Percentiles rank a stretch among this genome's conserved stretches.
phyloP scores from a whole-genome alignment of 2,888 invertebrate genomes.

The Tuberolachnus salignus region DNA sequence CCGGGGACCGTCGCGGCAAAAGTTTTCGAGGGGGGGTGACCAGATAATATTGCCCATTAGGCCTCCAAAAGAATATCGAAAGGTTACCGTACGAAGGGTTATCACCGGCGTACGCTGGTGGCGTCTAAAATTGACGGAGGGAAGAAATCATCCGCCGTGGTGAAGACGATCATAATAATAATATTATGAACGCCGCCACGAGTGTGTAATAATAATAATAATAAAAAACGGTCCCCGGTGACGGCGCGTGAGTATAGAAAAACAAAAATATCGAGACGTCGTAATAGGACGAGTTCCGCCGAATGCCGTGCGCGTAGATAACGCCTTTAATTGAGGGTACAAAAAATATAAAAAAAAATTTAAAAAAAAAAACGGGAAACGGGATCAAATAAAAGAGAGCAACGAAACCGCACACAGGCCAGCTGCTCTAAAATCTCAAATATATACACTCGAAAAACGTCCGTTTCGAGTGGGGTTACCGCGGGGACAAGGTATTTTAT shows the following conservation, averaged over 20 bases:
- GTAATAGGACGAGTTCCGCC: background rate
- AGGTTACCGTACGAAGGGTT: no score
- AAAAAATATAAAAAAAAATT: no score
- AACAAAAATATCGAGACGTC: background rate
- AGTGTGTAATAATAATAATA: no score
- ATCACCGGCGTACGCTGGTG: no score
- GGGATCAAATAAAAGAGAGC: slow-evolving; percentile 3
- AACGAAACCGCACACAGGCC: slow-evolving; percentile 14
- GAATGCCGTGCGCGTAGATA: background rate
- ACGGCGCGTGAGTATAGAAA: background rate
- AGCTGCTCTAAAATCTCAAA: slow-evolving; percentile 26
- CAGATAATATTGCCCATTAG: no score
- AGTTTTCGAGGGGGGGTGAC: no score
- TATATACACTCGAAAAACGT: slow-evolving; percentile 1
- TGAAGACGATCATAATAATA: background rate
- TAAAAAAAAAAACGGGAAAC: no score
- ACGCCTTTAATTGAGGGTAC: slow-evolving; percentile 41
- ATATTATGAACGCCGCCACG: no score
- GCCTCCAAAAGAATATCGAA: no score
- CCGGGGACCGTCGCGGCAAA: no score
- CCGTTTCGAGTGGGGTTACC: slow-evolving; percentile 22
- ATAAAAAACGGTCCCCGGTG: no score
- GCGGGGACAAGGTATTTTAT: background rate
- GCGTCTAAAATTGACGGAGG: background rate
- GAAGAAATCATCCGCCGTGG: background rate